Percentiles rank a stretch among this genome's conserved stretches.
Evolutionary conservation across 2,113 vertebrate genomes (phyloP).

Genomic region (Gnathonemus echidnorhynchus): DNA sequence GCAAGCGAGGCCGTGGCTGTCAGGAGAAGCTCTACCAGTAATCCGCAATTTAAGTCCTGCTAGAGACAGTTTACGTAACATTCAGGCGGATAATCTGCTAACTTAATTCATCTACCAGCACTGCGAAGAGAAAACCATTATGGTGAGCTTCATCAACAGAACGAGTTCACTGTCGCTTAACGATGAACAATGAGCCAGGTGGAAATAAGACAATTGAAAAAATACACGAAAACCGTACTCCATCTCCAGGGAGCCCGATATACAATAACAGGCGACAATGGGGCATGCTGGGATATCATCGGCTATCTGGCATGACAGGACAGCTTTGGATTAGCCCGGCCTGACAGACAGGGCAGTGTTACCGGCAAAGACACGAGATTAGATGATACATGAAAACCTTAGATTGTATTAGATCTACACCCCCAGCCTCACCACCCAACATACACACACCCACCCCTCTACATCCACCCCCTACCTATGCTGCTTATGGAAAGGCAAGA

Average conservation of each 20-base stretch:
- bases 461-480: constrained; percentile 12
- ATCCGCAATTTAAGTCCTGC: background rate
- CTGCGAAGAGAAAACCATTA: background rate
- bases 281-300: constrained; percentile 25
- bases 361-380: background rate
- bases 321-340: background rate
- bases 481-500: constrained; percentile 22
- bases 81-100: constrained; percentile 1
- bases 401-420: background rate
- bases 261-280: constrained; percentile 24
- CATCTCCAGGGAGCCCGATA: background rate
- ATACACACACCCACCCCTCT: background rate
- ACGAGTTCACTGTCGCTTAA: background rate
- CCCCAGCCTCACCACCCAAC: background rate
- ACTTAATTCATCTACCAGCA: constrained; percentile 2
- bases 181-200: background rate
- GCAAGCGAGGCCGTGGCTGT: background rate
- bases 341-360: background rate
- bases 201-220: background rate
- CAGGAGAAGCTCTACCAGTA: constrained; percentile 15
- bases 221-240: background rate
- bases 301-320: background rate
- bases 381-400: background rate
- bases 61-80: background rate
- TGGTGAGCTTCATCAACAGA: background rate